Conservation (phyloP, 1,140 invertebrate species). For the Solen grandis region DNA sequence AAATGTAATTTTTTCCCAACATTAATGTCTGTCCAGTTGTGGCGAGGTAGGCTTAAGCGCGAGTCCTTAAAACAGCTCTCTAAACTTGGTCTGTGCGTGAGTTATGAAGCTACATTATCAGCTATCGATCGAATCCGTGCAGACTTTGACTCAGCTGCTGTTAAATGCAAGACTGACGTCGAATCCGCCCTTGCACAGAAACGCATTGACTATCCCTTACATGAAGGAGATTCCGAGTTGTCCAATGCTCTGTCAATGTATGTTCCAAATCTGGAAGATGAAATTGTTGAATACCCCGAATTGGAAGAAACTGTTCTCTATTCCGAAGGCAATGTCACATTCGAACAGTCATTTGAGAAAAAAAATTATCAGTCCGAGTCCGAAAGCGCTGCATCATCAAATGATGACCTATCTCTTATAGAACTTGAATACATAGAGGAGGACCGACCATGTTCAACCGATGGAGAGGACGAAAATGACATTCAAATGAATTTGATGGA, state of each 20-base stretch:
- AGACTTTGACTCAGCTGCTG: too few relatives aligned
- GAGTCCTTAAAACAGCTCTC: conserved; percentile 6
- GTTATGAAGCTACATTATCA: background rate
- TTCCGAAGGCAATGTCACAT: background rate
- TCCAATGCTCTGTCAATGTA: background rate
- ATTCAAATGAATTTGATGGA: too few relatives aligned
- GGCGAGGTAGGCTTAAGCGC: background rate
- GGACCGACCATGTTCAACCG: too few relatives aligned
- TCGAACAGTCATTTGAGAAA: background rate
- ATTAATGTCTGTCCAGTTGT: too few relatives aligned
- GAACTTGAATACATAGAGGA: too few relatives aligned
- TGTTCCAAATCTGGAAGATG: background rate
- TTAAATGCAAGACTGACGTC: conserved; percentile 8
- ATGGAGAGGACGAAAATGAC: background rate
- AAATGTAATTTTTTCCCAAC: too few relatives aligned
- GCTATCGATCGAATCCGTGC: too few relatives aligned
- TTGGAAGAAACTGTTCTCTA: background rate
- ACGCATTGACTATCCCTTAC: too few relatives aligned
- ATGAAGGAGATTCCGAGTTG: background rate
- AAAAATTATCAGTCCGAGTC: too few relatives aligned
- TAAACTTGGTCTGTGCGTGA: conserved; percentile 10
- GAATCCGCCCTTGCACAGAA: background rate
- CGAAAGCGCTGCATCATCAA: too few relatives aligned
- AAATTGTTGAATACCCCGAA: background rate
- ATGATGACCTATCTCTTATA: too few relatives aligned